These are phyloP conservation scores for Neoarius graeffei DNA, from an alignment of 2,113 vertebrate genomes.

Conservation along the genomic window DNA sequence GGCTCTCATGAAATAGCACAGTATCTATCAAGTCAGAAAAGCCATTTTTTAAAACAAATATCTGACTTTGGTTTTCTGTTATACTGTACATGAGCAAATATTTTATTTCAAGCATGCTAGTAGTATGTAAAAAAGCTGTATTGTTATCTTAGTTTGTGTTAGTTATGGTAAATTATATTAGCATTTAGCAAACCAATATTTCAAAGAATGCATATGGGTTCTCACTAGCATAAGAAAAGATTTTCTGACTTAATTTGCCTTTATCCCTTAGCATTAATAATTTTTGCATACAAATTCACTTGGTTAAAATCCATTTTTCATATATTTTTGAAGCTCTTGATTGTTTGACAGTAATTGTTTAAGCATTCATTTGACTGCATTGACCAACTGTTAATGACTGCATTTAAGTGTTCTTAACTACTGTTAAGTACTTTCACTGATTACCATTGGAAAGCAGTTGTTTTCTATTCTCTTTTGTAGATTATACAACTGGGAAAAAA, in stretches of 20 bases:
- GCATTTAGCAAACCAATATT: neutral
- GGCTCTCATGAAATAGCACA: neutral
- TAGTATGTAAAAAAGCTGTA: neutral
- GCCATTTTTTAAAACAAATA: neutral
- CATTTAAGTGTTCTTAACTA: constrained; percentile 1
- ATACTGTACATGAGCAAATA: neutral
- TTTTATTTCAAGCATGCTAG: neutral
- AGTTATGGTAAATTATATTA: neutral
- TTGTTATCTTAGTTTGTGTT: neutral
- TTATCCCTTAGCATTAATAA: neutral
- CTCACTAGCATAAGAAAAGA: neutral
- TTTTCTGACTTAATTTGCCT: neutral
- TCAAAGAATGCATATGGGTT: neutral
- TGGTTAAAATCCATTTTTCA: neutral
- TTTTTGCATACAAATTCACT: neutral
- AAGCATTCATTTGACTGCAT: neutral
- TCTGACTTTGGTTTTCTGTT: neutral
- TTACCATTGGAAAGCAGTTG: neutral
- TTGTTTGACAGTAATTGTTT: neutral
- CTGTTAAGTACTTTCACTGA: neutral
- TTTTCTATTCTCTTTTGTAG: constrained; percentile 67
- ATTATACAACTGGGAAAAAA: constrained; percentile 94
- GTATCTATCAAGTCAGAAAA: neutral
- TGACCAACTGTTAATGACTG: neutral
- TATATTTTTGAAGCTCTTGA: neutral